A percentile compares a stretch with the other conserved stretches of the same genome.
Evolutionary conservation across 2,888 invertebrate genomes (phyloP).

Genomic region (Lacanobia wlatinum): DNA sequence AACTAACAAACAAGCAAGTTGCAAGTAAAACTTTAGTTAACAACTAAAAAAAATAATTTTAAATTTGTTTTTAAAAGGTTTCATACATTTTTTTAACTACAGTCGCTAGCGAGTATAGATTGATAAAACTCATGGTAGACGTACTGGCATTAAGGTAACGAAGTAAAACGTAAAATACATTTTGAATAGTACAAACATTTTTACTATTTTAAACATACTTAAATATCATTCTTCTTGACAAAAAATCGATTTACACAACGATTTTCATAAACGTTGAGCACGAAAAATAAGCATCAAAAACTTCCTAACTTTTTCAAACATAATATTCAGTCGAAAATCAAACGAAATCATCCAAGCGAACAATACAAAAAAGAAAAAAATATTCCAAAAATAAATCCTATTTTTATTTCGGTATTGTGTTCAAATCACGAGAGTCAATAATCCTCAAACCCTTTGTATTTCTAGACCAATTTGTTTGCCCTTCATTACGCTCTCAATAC

Average conservation of each 20-base stretch:
- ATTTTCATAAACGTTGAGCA: not conserved
- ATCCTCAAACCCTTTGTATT: conserved; percentile 27
- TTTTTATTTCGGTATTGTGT: conserved; percentile 19
- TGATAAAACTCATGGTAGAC: no score
- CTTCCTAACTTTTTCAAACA: not conserved
- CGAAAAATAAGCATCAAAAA: not conserved
- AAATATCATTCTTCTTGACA: not conserved
- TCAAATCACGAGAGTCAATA: conserved; percentile 22
- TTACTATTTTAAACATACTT: not conserved
- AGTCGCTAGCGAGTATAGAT: no score
- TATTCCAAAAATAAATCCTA: conserved; percentile 8
- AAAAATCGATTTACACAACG: not conserved
- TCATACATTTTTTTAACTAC: no score
- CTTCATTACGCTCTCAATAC: conserved; percentile 39
- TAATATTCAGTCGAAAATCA: not conserved
- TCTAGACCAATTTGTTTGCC: conserved; percentile 27
- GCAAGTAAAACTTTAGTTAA: no score
- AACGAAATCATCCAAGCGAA: not conserved
- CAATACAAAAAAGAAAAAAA: not conserved
- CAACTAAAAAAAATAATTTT: no score
- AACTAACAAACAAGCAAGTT: no score
- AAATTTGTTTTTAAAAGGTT: no score
- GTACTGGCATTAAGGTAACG: not conserved
- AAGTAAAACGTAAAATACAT: not conserved
- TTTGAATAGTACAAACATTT: not conserved